Evolutionary conservation across 2,797 vertebrate genomes (phyloP).

Genomic region (Myiotriccus ornatus): DNA sequence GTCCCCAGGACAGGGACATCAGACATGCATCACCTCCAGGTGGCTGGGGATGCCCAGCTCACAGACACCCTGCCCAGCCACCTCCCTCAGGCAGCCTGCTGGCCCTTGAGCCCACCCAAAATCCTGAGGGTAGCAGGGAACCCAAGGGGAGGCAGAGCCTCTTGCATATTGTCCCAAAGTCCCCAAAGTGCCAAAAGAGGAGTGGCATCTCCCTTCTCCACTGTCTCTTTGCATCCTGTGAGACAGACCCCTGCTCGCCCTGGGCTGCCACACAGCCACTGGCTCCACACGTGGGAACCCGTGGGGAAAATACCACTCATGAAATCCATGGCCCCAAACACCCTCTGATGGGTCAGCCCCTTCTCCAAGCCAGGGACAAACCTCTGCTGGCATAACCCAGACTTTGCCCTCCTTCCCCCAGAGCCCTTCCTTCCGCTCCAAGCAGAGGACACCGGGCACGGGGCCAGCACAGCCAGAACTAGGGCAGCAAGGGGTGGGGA

Average conservation of each 20-base stretch:
- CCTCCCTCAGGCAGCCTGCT: neutral
- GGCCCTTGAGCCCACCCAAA: neutral
- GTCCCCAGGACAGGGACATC: neutral
- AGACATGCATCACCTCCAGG: neutral
- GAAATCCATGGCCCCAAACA: fast-evolving
- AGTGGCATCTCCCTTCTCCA: neutral
- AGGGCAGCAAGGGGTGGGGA: neutral
- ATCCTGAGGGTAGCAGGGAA: neutral
- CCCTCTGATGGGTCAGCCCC: neutral
- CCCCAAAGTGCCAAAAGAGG: neutral
- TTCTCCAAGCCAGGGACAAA: neutral
- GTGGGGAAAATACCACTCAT: fast-evolving
- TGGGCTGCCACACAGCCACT: neutral
- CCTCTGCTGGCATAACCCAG: neutral
- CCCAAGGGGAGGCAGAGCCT: fast-evolving
- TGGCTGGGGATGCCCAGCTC: neutral
- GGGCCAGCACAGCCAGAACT: neutral
- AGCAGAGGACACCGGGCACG: neutral
- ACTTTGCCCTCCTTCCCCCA: neutral
- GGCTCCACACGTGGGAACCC: fast-evolving
- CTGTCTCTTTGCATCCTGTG: neutral
- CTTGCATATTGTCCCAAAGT: fast-evolving
- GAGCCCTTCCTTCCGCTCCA: neutral
- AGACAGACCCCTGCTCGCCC: neutral
- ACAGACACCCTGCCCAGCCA: neutral